Evolutionary conservation across 2,888 invertebrate genomes (phyloP).

Genomic region (Drosophila emarginata): DNA sequence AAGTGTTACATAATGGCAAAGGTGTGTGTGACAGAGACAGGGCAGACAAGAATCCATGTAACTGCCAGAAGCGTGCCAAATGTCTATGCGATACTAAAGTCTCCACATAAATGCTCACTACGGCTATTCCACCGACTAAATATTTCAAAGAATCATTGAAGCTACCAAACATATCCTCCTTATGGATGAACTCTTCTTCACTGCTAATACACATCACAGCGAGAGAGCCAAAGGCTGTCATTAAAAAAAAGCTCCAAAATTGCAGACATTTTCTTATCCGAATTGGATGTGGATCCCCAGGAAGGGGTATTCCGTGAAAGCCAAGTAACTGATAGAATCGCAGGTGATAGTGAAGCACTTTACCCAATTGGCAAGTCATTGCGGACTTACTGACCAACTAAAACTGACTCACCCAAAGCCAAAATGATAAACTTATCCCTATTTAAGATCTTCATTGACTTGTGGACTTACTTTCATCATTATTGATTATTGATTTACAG

Average conservation of each 20-base stretch:
- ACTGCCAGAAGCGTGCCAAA: constrained; percentile 61
- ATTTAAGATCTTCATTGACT: not conserved
- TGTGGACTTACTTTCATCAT: not conserved
- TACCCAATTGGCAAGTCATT: constrained; percentile 43
- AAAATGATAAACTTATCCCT: constrained; percentile 1
- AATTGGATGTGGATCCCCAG: constrained; percentile 21
- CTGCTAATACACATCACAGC: constrained; percentile 40
- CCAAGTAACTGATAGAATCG: constrained; percentile 73
- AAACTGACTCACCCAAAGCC: not conserved
- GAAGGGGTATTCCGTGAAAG: constrained; percentile 58
- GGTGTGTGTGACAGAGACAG: not conserved
- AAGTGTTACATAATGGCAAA: not conserved
- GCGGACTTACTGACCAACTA: constrained; percentile 22
- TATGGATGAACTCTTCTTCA: constrained; percentile 54
- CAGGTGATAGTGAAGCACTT: constrained; percentile 56
- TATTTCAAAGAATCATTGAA: constrained; percentile 72
- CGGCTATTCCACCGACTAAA: constrained; percentile 51
- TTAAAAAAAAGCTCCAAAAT: constrained; percentile 53
- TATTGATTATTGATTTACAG: not conserved
- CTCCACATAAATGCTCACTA: not conserved
- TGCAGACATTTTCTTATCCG: constrained; percentile 23
- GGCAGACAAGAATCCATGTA: constrained; percentile 35
- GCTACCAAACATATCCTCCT: constrained; percentile 57
- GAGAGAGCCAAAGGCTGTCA: constrained; percentile 39
- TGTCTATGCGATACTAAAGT: constrained; percentile 44